A percentile compares a stretch with the other conserved stretches of the same genome.
phyloP scores from a whole-genome alignment of 2,888 invertebrate species.

The Atherix ibis region DNA sequence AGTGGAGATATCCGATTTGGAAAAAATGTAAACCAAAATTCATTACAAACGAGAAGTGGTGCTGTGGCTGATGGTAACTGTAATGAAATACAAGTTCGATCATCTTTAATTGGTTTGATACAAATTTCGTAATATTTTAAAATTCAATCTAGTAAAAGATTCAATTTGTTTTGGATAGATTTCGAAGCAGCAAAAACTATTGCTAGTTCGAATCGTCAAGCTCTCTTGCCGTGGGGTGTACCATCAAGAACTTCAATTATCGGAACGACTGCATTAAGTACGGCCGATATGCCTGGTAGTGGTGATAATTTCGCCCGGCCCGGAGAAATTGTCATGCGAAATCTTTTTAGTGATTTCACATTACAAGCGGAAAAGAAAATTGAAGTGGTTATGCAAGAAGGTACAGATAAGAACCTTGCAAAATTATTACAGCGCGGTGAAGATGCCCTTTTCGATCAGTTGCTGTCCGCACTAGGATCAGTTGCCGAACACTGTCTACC shows the following conservation, averaged over 20 bases:
- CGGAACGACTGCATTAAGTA: slow-evolving; percentile 23
- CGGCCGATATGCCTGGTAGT: slow-evolving; percentile 27
- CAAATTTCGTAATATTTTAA: too few species aligned
- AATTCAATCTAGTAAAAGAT: too few species aligned
- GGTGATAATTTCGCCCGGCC: slow-evolving; percentile 57
- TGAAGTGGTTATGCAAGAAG: slow-evolving; percentile 84
- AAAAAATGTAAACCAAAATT: too few species aligned
- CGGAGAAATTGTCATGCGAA: slow-evolving; percentile 92
- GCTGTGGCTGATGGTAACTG: too few species aligned
- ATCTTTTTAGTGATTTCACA: slow-evolving; percentile 90
- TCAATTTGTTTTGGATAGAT: slow-evolving; percentile 5
- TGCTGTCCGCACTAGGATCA: slow-evolving; percentile 78
- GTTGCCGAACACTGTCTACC: slow-evolving; percentile 97
- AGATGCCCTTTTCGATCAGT: slow-evolving; percentile 87
- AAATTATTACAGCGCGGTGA: slow-evolving; percentile 93
- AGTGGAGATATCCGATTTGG: too few species aligned
- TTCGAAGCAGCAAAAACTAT: slow-evolving; percentile 14
- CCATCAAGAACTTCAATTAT: slow-evolving; percentile 29
- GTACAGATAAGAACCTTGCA: slow-evolving; percentile 84
- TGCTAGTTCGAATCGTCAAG: slow-evolving; percentile 33
- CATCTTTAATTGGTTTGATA: too few species aligned
- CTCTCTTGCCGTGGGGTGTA: slow-evolving; percentile 70
- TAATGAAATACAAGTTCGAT: too few species aligned
- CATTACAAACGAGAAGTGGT: too few species aligned
- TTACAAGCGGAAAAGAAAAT: slow-evolving; percentile 90